Conservation (phyloP, 2,113 vertebrate species). For the Proteles cristata region DNA sequence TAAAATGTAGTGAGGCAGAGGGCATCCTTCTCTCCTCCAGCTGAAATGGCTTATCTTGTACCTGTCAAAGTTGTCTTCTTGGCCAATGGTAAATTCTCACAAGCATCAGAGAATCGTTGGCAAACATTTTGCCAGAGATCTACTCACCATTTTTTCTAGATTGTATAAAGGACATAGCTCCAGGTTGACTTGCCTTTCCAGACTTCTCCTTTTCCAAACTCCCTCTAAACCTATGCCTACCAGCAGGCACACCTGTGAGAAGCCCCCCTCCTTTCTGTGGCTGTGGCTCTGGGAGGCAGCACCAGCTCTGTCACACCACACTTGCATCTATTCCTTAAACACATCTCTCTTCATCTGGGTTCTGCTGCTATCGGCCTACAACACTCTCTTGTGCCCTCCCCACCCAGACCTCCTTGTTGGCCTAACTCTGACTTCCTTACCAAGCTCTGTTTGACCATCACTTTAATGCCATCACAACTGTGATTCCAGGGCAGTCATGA, state of each 20-base stretch:
- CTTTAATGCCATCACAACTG: neutral
- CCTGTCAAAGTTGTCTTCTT: neutral
- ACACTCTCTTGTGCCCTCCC: neutral
- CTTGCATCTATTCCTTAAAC: neutral
- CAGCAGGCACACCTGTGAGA: neutral
- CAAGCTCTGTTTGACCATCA: neutral
- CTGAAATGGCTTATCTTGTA: neutral
- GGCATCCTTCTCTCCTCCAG: neutral
- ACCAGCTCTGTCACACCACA: neutral
- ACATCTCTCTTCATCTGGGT: neutral
- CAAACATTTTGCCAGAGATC: neutral
- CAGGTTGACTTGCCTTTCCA: neutral
- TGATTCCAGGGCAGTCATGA: neutral
- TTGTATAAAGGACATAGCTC: neutral
- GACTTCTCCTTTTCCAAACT: neutral
- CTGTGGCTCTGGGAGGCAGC: neutral
- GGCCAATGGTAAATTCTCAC: neutral
- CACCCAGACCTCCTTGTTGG: neutral
- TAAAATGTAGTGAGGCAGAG: too few species aligned
- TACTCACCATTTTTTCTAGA: neutral
- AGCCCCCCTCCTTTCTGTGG: too few species aligned
- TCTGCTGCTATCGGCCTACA: neutral
- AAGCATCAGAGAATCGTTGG: neutral
- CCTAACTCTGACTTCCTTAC: neutral
- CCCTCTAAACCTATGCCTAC: neutral